Conservation (phyloP, 1,140 invertebrate species). For the Ganaspis sp. region DNA sequence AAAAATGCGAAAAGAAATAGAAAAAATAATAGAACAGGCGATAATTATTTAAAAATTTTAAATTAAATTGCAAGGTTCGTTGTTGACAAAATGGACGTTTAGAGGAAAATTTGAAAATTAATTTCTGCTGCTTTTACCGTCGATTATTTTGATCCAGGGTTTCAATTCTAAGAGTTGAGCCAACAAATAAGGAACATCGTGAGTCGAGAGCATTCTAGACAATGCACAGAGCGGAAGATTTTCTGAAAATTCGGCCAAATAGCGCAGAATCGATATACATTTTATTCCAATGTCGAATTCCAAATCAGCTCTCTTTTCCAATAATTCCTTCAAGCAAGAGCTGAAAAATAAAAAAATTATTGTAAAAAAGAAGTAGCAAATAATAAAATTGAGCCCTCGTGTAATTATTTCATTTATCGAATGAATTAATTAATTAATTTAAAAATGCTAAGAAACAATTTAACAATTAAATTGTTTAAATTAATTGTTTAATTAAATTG, state of each 20-base stretch:
- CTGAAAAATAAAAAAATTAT: constrained; percentile 51
- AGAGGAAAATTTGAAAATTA: too few species aligned
- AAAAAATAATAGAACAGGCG: too few species aligned
- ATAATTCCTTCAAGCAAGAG: constrained; percentile 77
- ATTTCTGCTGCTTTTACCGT: constrained; percentile 56
- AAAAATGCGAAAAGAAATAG: too few species aligned
- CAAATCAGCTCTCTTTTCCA: constrained; percentile 80
- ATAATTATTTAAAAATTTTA: too few species aligned
- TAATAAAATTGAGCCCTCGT: too few species aligned
- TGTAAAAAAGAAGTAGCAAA: not conserved
- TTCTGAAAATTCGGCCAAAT: constrained; percentile 76
- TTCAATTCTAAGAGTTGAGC: constrained; percentile 80
- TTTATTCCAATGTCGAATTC: constrained; percentile 84
- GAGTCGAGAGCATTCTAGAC: constrained; percentile 80
- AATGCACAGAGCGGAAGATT: constrained; percentile 80
- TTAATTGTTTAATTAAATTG: too few species aligned
- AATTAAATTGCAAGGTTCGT: too few species aligned
- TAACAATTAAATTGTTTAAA: too few species aligned
- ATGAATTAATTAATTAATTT: too few species aligned
- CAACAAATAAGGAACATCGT: constrained; percentile 85
- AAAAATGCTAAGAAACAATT: too few species aligned
- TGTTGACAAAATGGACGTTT: too few species aligned
- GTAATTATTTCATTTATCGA: too few species aligned
- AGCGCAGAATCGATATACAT: constrained; percentile 83
- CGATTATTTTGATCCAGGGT: constrained; percentile 82